Evolutionary conservation across 2,888 invertebrate species (phyloP).

Genomic region (Apodemia duryi): DNA sequence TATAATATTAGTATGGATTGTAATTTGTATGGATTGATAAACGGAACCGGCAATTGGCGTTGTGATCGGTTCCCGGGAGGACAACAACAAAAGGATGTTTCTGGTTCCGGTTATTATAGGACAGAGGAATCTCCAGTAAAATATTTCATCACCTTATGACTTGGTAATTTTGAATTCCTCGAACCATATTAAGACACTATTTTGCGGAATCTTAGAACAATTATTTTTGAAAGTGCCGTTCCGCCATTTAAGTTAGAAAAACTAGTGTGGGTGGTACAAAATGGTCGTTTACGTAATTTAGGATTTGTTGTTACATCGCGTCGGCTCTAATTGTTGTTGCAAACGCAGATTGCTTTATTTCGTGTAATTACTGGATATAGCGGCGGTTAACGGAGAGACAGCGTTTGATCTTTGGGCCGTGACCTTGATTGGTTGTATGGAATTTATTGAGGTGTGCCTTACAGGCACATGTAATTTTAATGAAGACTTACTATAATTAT

Average conservation of each 20-base stretch:
- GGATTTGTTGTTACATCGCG: slow-evolving; percentile 29
- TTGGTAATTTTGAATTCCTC: background rate
- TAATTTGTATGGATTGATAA: no score
- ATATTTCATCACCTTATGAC: background rate
- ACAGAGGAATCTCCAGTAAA: background rate
- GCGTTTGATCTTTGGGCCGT: slow-evolving; percentile 10
- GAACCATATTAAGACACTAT: background rate
- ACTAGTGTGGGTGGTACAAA: slow-evolving; percentile 38
- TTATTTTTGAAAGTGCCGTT: slow-evolving; percentile 18
- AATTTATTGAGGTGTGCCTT: slow-evolving; percentile 16
- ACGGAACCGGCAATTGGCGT: no score
- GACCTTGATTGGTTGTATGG: slow-evolving; percentile 6
- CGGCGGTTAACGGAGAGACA: slow-evolving; percentile 20
- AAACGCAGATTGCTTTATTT: slow-evolving; percentile 38
- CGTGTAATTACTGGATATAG: slow-evolving; percentile 31
- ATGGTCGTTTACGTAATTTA: slow-evolving; percentile 34
- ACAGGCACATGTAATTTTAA: background rate
- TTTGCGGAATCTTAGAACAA: slow-evolving; percentile 6
- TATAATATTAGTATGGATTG: no score
- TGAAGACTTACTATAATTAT: background rate
- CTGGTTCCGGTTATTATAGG: no score
- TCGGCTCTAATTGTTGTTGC: slow-evolving; percentile 33
- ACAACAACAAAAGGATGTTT: no score
- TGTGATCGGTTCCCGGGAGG: no score
- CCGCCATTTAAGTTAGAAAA: slow-evolving; percentile 21